Conservation (phyloP, 2,888 invertebrate species). For the Portevinia maculata region DNA sequence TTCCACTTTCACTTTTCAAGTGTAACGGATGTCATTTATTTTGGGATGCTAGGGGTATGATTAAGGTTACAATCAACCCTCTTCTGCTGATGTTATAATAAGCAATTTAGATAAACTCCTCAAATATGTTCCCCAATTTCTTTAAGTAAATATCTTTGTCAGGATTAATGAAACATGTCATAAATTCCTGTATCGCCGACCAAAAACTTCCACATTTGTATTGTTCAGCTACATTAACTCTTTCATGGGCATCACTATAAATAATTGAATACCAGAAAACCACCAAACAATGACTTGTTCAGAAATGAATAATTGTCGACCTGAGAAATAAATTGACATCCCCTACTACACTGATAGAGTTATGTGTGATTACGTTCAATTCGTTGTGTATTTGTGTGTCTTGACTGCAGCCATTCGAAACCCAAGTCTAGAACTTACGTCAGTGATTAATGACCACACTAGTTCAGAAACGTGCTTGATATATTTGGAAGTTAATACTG, state of each 20-base stretch:
- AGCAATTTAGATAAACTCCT: not conserved
- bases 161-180: not conserved
- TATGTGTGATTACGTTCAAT: slow-evolving; percentile 30
- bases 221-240: not conserved
- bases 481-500: slow-evolving; percentile 19
- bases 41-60: not conserved
- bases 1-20: slow-evolving; percentile 9
- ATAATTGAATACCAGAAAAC: slow-evolving; percentile 7
- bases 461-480: slow-evolving; percentile 15
- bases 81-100: not conserved
- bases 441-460: slow-evolving; percentile 29
- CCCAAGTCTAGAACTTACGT: not conserved
- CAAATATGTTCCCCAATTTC: not conserved
- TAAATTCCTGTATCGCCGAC: not conserved
- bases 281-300: not conserved
- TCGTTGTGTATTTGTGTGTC: slow-evolving; percentile 4
- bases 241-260: not conserved
- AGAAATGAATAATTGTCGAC: slow-evolving; percentile 29
- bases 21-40: slow-evolving; percentile 14
- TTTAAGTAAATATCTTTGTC: not conserved
- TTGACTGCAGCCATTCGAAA: not conserved
- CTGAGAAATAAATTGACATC: slow-evolving; percentile 22
- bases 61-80: not conserved
- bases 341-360: slow-evolving; percentile 21
- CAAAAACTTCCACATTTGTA: not conserved